Evolutionary conservation across 2,797 vertebrate species (phyloP).

Genomic region (Euthynnus affinis): DNA sequence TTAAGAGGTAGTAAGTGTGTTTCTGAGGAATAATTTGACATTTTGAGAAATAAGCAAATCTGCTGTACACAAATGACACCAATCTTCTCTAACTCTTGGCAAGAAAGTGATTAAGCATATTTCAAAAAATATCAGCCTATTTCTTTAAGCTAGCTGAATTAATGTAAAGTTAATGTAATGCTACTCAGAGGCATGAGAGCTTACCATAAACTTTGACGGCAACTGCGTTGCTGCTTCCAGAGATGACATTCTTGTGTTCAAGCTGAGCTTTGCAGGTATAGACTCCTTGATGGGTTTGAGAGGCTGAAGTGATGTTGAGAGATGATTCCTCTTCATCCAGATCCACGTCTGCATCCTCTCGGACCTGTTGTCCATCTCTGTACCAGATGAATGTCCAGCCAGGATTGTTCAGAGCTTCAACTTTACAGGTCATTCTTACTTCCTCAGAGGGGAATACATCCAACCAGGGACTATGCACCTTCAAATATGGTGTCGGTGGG

Average conservation of each 20-base stretch:
- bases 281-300: accelerated
- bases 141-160: background rate
- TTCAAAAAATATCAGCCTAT: background rate
- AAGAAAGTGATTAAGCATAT: background rate
- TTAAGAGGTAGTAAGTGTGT: background rate
- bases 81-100: no score
- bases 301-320: conserved; percentile 32
- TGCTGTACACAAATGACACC: no score
- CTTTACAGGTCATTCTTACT: conserved; percentile 53
- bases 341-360: accelerated
- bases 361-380: background rate
- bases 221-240: conserved; percentile 42
- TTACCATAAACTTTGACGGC: conserved; percentile 57
- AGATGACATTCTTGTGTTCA: background rate
- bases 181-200: background rate
- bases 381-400: conserved; percentile 68
- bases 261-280: conserved; percentile 67
- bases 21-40: background rate
- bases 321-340: accelerated
- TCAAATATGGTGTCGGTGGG: conserved; percentile 53
- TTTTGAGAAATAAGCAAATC: no score
- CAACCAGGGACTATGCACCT: conserved; percentile 22
- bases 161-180: background rate
- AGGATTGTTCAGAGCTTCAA: background rate
- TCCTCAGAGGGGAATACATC: conserved; percentile 69